A percentile compares a stretch with the other conserved stretches of the same genome.
phyloP scores from a whole-genome alignment of 2,113 vertebrate genomes.

The Malurus alboscapulatus region DNA sequence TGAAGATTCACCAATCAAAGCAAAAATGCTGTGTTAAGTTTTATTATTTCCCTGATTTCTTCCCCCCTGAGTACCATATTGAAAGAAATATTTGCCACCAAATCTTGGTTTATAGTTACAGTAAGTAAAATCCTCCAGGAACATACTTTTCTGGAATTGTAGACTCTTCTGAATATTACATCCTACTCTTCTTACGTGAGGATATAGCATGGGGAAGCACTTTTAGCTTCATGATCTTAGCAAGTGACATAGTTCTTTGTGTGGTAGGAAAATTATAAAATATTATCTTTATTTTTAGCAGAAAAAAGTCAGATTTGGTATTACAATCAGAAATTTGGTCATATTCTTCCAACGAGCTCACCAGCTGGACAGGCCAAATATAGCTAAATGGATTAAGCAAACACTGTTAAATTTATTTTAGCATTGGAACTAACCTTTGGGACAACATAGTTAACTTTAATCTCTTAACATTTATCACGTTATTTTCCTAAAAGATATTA shows the following conservation, averaged over 20 bases:
- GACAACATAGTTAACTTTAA: not conserved
- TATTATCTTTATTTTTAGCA: not conserved
- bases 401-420: not conserved
- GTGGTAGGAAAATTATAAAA: not conserved
- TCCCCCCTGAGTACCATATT: not conserved
- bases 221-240: not conserved
- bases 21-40: not conserved
- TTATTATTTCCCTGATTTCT: not conserved
- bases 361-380: not conserved
- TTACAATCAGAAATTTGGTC: not conserved
- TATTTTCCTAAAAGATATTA: not conserved
- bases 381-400: not conserved
- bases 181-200: not conserved
- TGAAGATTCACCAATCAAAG: not conserved
- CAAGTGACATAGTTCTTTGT: not conserved
- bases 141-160: not conserved
- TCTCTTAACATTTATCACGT: not conserved
- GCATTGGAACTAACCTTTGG: not conserved
- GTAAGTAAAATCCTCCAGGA: not conserved
- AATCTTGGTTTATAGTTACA: not conserved
- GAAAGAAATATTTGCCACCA: not conserved
- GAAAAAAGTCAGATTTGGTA: not conserved
- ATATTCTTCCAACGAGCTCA: not conserved
- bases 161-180: not conserved
- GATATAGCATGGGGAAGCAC: not conserved